Base-by-base conservation (phyloP, 2,888 invertebrate genomes). In the Drosophila austrosaltans region DNA sequence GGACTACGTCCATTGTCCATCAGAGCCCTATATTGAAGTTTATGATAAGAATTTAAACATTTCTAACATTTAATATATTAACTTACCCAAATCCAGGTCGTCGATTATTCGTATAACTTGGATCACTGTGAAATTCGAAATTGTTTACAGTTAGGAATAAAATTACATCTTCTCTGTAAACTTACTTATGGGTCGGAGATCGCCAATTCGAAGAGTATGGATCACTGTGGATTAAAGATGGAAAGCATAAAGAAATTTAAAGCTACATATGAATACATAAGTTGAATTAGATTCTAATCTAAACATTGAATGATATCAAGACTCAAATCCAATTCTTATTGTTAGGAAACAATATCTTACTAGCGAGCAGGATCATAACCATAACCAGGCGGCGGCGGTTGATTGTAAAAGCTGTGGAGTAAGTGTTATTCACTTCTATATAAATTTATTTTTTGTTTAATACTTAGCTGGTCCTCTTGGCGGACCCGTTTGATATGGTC, bases 371-470 rank as follows among this genome's bases (percentile, higher is more conserved):
- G 40, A 1, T 53, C 12, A 1, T 57, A 22, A 1, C 25, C 61
- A 36, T 22, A 16, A 0, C 40, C 59, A 28, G 54, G 32, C 12
- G 67, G 7, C 20, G 53, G 25, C 7, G 72, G 20, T 25, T 42
- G 25, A 53, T 61, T 42, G 28, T 12, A 60, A 32, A 42, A 53
- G 5, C 72, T 74, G 36, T 7, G 25, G 39, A 39, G 10, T 53
- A 28, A 39, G 28, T 39, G 10, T 16, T 0, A 16, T 4, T 39
- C 4, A 4, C 8, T 4, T n/a, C 5, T 6, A n/a, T 16, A 1
- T 36, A 1, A 2, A 8, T 8, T 10, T 1, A 8, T 36, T 36
- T 36, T 36, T 36, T 36, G 10, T 1, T 36, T 3, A 7, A 22
- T 62, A 75, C 75, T 48, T 22, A n/a, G 20, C 30, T 7, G 39